Evolutionary conservation across 2,113 vertebrate genomes (phyloP), one percentile per base, ranked within the genome.

Genomic region (Riparia riparia): DNA sequence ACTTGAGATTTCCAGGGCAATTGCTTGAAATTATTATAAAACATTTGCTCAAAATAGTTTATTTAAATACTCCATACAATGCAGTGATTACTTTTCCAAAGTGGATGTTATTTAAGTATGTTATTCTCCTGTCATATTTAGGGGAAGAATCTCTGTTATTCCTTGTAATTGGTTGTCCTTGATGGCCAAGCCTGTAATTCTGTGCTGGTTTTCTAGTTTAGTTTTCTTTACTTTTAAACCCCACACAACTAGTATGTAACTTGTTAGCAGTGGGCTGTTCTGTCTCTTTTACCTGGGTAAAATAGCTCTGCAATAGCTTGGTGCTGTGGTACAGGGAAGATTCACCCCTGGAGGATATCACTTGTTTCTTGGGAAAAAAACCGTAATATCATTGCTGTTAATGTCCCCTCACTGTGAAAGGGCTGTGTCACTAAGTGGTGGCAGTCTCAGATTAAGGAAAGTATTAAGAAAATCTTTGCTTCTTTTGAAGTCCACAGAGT

Each of bases 11-110:
- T 97, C 69, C 54, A 24, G 49, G 73, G 32, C 34, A 94, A 81
- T 97, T 81, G 22, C 41, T 94, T 95, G 60, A 95, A 95, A 95
- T 97, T 60, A 74, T 89, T 93, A 82, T 58, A 71, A 94, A 97
- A 77, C 37, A 79, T 76, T 82, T 82, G 58, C 72, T 94, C 39
- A 50, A 63, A 90, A 83, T 77, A 90, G 71, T 83, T 16, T 80
- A 65, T 85, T 78, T 64, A 68, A 92, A 64, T 85, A 41, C 50
- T 71, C 22, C 28, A 7, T 37, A 90, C 64, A 90, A 77, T 63
- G 14, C 31, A 63, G 63, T n/a, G 54, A 54, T 32, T 64, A 60
- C 49, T 41, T 56, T 92, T 85, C 22, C 34, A 49, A 87, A 94
- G 61, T 61, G 41, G 61, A 11, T 5, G 9, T 14, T 72, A n/a